Base-by-base conservation (phyloP, 2,113 vertebrate genomes). In the Neolamprologus hecqui region DNA sequence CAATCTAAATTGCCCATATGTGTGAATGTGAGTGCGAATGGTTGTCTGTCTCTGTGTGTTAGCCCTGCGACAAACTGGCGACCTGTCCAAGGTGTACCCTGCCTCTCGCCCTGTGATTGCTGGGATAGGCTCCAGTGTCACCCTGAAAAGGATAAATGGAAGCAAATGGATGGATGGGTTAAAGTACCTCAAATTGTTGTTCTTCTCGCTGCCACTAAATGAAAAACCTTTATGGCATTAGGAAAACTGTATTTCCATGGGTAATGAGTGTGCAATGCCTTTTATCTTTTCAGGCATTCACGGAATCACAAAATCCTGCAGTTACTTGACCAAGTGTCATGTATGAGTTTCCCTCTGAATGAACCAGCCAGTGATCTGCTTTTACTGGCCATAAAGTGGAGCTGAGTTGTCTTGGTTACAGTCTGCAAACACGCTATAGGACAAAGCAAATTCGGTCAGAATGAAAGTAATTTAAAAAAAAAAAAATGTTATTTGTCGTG, bases 141-240 rank as follows among this genome's bases (percentile, higher is more conserved):
- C 26, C 57, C 5, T 31, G 8, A 58, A 58, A 58, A 58, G 57
- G 0, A 9, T 58, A 58, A 58, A 31, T 31, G 57, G 57, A 58
- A 58, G 1, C 8, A 0, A 6, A 60, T 31, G 14, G 26, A 60
- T 10, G 26, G 26, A 60, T 60, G 21, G 0, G 2, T 31, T 10
- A 12, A 15, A 42, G 2, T 51, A 51, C 49, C 49, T 51, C 3
- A 51, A 51, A 51, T 8, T 51, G 49, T 51, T 51, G 8, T 4
- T 51, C 8, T 9, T 51, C 8, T 51, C 1, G 49, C 4, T 51
- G 8, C 49, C 17, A 51, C 8, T 51, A 51, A 51, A 51, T 51
- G 26, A 26, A 26, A 51, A 51, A 51, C 49, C 49, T 51, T 51
- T 51, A 51, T 51, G 17, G 49, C 2, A 51, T n/a, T 51, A 17